Percentiles rank a stretch among this genome's conserved stretches.
These are phyloP conservation scores for Trinectes maculatus DNA, from an alignment of 2,113 vertebrate species.

Conservation along the genomic window DNA sequence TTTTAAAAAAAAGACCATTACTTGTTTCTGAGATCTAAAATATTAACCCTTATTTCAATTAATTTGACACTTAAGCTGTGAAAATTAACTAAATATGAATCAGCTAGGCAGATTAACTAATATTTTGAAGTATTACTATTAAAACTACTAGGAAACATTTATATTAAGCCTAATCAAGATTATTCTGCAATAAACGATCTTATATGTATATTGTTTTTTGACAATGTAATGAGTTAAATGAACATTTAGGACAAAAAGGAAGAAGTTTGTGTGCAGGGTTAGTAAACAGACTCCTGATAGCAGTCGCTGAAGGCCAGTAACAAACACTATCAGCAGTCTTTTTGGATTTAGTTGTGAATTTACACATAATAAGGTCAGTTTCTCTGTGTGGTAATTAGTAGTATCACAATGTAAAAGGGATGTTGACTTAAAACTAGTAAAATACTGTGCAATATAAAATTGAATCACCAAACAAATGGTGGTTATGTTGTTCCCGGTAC, in stretches of 20 bases:
- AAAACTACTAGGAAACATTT: background rate
- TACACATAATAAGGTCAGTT: slow-evolving; percentile 6
- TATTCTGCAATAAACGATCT: background rate
- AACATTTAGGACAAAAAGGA: background rate
- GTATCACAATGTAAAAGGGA: slow-evolving; percentile 37
- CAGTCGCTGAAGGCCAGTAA: slow-evolving; percentile 22
- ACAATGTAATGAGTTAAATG: background rate
- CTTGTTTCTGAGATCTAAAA: background rate
- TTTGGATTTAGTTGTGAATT: slow-evolving; percentile 16
- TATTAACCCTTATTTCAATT: background rate
- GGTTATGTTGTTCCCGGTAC: slow-evolving; percentile 5
- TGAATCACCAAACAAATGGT: background rate
- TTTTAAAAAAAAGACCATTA: slow-evolving; percentile 16
- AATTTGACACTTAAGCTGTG: background rate
- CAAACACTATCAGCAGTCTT: slow-evolving; percentile 47
- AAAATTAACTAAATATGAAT: background rate
- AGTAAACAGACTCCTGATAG: background rate
- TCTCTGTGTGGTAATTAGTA: slow-evolving; percentile 10
- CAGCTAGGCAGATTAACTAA: background rate
- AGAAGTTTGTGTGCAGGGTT: background rate
- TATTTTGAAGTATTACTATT: background rate
- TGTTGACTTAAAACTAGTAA: slow-evolving; percentile 22
- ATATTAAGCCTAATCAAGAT: background rate
- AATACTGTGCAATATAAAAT: slow-evolving; percentile 61
- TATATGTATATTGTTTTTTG: slow-evolving; percentile 8